These are phyloP conservation scores for Calameuta pallipes DNA, from an alignment of 2,888 invertebrate genomes.

Conservation along the genomic window DNA sequence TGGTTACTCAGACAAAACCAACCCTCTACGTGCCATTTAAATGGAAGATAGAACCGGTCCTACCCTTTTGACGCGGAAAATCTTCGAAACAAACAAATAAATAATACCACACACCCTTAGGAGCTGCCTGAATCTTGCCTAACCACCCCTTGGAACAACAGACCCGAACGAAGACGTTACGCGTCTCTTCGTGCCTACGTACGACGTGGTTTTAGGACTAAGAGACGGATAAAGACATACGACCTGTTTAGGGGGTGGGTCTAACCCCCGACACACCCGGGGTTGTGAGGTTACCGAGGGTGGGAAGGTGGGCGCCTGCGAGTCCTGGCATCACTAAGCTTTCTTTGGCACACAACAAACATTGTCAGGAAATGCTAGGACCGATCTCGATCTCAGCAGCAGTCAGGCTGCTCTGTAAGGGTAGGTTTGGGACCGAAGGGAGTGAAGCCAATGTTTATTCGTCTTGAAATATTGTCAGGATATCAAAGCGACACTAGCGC, in stretches of 20 bases:
- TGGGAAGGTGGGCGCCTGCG: constrained; percentile 18
- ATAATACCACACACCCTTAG: constrained; percentile 6
- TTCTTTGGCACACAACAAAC: constrained; percentile 29
- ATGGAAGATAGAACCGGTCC: background rate
- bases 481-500: constrained; percentile 12
- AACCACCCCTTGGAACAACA: constrained; percentile 9
- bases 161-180: background rate
- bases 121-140: background rate
- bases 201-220: constrained; percentile 18
- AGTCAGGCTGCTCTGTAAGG: background rate
- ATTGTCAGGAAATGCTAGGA: constrained; percentile 14
- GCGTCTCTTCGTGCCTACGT: background rate
- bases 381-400: background rate
- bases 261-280: background rate
- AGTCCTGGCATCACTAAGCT: constrained; percentile 26
- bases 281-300: background rate
- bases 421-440: background rate
- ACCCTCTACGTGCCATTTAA: background rate
- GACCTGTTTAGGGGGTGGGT: background rate
- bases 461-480: constrained; percentile 26
- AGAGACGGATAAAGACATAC: constrained; percentile 13
- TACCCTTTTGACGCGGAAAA: constrained; percentile 5
- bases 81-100: constrained; percentile 21
- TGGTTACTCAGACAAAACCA: background rate
- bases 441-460: constrained; percentile 28